A percentile compares a stretch with the other conserved stretches of the same genome.
phyloP scores from a whole-genome alignment of 2,797 vertebrate species.

The Leucoraja ocellata region DNA sequence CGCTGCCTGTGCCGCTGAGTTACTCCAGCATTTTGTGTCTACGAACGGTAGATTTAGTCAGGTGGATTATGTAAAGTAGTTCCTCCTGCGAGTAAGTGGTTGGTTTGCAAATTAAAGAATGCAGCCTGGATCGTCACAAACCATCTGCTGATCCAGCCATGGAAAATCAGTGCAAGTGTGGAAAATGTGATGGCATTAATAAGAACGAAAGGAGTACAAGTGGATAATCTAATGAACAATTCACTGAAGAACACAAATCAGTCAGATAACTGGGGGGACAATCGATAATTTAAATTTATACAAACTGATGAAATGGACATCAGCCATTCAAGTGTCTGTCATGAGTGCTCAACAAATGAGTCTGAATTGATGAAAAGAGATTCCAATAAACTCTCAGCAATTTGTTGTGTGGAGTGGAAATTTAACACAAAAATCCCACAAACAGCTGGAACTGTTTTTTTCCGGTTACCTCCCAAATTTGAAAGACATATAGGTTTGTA shows the following conservation, averaged over 20 bases:
- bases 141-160: neutral
- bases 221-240: neutral
- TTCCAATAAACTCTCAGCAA: neutral
- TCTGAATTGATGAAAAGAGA: neutral
- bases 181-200: neutral
- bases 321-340: neutral
- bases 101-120: neutral
- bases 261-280: neutral
- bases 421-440: neutral
- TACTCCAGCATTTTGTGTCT: no score
- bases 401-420: neutral
- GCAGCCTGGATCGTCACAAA: neutral
- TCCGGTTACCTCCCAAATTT: no score
- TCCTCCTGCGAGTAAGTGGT: neutral
- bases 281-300: neutral
- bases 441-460: neutral
- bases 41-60: no score
- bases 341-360: neutral
- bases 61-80: neutral
- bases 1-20: no score
- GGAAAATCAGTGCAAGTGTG: neutral
- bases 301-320: neutral
- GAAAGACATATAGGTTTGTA: no score
- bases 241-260: neutral
- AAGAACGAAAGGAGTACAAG: no score